Conservation (phyloP, 2,888 invertebrate species). For the Polyommatus iphigenia region DNA sequence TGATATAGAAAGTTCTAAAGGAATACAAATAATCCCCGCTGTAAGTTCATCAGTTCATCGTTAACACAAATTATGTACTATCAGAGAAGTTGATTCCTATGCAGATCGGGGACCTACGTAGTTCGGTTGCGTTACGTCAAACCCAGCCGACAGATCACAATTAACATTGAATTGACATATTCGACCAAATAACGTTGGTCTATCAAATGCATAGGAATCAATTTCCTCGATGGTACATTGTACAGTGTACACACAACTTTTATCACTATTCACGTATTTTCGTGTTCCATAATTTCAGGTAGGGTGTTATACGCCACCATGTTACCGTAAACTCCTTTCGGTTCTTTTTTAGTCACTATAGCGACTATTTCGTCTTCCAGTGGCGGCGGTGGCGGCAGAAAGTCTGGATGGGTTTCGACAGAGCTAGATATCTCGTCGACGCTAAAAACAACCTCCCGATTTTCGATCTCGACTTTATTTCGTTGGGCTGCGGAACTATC, state of each 20-base stretch:
- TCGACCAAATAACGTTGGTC: too few relatives aligned
- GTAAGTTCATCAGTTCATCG: neutral
- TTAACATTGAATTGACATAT: too few relatives aligned
- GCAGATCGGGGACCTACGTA: too few relatives aligned
- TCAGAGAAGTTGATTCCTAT: too few relatives aligned
- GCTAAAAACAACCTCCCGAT: conserved; percentile 74
- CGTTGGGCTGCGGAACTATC: conserved; percentile 69
- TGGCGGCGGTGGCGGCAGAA: conserved; percentile 68
- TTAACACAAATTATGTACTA: neutral
- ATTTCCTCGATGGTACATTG: too few relatives aligned
- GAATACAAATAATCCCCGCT: conserved; percentile 20
- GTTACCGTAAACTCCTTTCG: conserved; percentile 68
- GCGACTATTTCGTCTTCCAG: conserved; percentile 75
- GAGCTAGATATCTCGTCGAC: conserved; percentile 71
- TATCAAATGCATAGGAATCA: too few relatives aligned
- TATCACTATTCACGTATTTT: conserved; percentile 53
- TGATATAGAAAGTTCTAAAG: conserved; percentile 29
- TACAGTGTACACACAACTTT: conserved; percentile 11
- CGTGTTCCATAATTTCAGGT: conserved; percentile 75
- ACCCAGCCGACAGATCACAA: too few relatives aligned
- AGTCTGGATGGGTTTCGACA: conserved; percentile 60
- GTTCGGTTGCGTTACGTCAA: too few relatives aligned
- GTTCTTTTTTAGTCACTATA: conserved; percentile 76
- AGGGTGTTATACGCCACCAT: conserved; percentile 78
- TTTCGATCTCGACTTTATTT: conserved; percentile 72